Evolutionary conservation across 92 coral and sea anemone species (phyloP).

Genomic region (Palythoa caribaeorum): DNA sequence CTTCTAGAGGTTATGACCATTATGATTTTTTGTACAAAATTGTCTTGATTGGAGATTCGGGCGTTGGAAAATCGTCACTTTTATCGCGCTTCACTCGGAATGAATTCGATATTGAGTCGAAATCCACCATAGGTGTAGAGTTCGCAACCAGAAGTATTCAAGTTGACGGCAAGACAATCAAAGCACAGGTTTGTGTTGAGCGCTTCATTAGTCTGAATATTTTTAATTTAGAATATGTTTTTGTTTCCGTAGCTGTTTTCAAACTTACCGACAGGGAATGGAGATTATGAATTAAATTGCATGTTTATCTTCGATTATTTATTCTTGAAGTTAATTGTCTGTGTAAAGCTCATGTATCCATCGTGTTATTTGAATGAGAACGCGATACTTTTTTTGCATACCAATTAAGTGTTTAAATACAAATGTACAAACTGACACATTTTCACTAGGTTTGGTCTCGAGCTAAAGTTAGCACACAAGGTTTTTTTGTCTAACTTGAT

Average conservation of each 20-base stretch:
- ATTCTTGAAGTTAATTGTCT: no score
- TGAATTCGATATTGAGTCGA: constrained; percentile 98
- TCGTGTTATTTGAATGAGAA: no score
- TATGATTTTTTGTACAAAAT: constrained; percentile 97
- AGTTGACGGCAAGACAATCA: constrained; percentile 96
- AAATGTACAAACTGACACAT: no score
- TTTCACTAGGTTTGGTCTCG: no score
- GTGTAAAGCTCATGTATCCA: no score
- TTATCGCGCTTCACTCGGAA: constrained; percentile 96
- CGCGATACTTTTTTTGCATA: no score
- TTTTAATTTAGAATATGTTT: neutral
- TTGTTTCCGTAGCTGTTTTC: neutral
- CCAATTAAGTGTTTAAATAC: no score
- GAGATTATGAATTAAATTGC: neutral
- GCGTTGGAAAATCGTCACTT: constrained; percentile 96
- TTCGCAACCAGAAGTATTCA: constrained; percentile 96
- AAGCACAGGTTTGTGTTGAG: constrained; percentile 87
- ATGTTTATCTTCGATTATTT: no score
- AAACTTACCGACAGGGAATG: neutral
- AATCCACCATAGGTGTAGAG: constrained; percentile 98
- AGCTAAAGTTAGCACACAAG: no score
- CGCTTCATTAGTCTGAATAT: neutral
- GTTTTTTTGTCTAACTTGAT: no score
- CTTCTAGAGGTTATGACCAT: constrained; percentile 92
- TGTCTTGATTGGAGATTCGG: constrained; percentile 97